Conservation (phyloP, 2,797 vertebrate genomes). For the Sebastes matsubarae region DNA sequence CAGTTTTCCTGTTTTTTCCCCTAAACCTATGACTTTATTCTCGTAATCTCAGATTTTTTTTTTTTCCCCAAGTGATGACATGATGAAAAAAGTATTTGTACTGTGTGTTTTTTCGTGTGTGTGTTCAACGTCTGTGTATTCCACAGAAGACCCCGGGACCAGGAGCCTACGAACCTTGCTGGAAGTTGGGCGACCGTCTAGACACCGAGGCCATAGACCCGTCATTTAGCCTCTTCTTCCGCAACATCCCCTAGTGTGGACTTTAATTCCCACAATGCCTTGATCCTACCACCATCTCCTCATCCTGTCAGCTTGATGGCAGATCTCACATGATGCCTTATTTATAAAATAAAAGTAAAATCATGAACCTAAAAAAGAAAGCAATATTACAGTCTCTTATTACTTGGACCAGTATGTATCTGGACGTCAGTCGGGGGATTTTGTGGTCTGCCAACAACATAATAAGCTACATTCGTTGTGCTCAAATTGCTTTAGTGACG, state of each 20-base stretch:
- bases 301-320: neutral
- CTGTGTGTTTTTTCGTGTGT: neutral
- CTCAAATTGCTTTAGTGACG: slow-evolving; percentile 61
- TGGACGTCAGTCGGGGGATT: slow-evolving; percentile 29
- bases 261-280: neutral
- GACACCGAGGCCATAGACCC: slow-evolving; percentile 53
- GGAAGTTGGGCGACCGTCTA: slow-evolving; percentile 66
- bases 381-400: slow-evolving; percentile 18
- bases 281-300: neutral
- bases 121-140: neutral
- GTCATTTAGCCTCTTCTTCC: slow-evolving; percentile 77
- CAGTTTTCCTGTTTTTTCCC: too few species aligned
- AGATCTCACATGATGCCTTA: neutral
- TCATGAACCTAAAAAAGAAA: neutral
- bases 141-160: slow-evolving; percentile 81
- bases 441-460: slow-evolving; percentile 49
- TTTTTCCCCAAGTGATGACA: neutral
- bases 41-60: too few species aligned
- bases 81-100: neutral
- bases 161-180: slow-evolving; percentile 70
- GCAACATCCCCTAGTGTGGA: slow-evolving; percentile 66
- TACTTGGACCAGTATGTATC: slow-evolving; percentile 36
- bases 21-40: too few species aligned
- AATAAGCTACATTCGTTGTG: slow-evolving; percentile 49
- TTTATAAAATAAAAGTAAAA: slow-evolving; percentile 21